These are phyloP conservation scores for Ectobius pallidus DNA, from an alignment of 2,888 invertebrate species.

Conservation along the genomic window DNA sequence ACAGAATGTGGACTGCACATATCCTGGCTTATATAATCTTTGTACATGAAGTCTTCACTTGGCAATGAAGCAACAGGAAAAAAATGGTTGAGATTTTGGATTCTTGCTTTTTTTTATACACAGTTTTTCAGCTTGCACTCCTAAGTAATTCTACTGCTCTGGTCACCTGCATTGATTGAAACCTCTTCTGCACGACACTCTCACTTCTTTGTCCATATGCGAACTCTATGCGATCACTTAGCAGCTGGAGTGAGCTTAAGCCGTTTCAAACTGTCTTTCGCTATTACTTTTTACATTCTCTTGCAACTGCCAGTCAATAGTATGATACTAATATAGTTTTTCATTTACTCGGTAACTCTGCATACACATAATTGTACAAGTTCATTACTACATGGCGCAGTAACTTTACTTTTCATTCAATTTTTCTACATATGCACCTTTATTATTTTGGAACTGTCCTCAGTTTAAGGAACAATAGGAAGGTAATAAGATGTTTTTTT, in stretches of 20 bases:
- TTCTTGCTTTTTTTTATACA: background rate
- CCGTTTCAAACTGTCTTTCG: background rate
- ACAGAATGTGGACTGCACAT: background rate
- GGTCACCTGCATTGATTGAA: slow-evolving; percentile 31
- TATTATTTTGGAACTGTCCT: slow-evolving; percentile 32
- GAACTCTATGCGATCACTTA: background rate
- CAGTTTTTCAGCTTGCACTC: background rate
- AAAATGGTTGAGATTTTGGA: background rate
- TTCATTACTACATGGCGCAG: slow-evolving; percentile 20
- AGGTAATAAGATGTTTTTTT: slow-evolving; percentile 10
- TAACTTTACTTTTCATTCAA: background rate
- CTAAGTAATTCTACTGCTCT: slow-evolving; percentile 29
- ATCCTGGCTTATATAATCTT: slow-evolving; percentile 14
- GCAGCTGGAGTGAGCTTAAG: background rate
- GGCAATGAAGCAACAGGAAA: background rate
- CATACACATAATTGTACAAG: slow-evolving; percentile 9
- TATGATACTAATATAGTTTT: background rate
- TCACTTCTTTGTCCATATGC: background rate
- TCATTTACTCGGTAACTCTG: slow-evolving; percentile 19
- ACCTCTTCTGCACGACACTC: slow-evolving; percentile 10
- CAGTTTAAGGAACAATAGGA: slow-evolving; percentile 27
- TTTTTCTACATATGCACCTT: slow-evolving; percentile 26
- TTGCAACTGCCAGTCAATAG: slow-evolving; percentile 3
- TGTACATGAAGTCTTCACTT: slow-evolving; percentile 14
- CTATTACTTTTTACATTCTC: background rate